These are phyloP conservation scores for Papilio demoleus DNA, from an alignment of 2,888 invertebrate genomes.

Conservation along the genomic window DNA sequence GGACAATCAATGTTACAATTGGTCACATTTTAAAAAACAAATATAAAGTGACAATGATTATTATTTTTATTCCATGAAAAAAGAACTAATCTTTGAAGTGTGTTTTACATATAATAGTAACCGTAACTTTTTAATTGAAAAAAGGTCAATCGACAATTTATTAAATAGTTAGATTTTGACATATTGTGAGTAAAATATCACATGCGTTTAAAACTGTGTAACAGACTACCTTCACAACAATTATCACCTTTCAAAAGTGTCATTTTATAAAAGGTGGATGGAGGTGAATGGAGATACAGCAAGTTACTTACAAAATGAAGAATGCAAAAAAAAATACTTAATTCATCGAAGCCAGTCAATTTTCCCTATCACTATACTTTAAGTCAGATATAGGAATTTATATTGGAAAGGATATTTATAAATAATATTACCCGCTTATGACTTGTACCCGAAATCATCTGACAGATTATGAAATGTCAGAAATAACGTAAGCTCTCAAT, in stretches of 20 bases:
- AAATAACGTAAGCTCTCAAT: conserved; percentile 61
- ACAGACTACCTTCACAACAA: not conserved
- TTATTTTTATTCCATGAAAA: too few relatives aligned
- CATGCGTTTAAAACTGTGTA: not conserved
- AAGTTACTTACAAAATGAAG: not conserved
- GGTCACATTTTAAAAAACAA: too few relatives aligned
- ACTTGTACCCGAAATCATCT: conserved; percentile 43
- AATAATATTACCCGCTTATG: conserved; percentile 36
- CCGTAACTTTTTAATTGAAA: too few relatives aligned
- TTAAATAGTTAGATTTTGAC: not conserved
- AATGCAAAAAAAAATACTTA: not conserved
- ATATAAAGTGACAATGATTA: too few relatives aligned
- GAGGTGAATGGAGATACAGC: not conserved
- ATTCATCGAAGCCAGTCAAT: not conserved
- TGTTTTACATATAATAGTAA: too few relatives aligned
- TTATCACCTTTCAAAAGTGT: conserved; percentile 4
- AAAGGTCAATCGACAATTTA: not conserved
- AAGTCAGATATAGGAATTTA: not conserved
- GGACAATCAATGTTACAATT: too few relatives aligned
- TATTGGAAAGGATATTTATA: not conserved
- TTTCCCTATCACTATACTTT: not conserved
- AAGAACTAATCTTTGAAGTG: too few relatives aligned
- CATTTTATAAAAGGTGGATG: not conserved
- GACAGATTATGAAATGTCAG: conserved; percentile 59
- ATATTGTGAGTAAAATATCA: not conserved